These are phyloP conservation scores for Amphimallon solstitiale DNA, from an alignment of 2,888 invertebrate genomes.

Conservation along the genomic window DNA sequence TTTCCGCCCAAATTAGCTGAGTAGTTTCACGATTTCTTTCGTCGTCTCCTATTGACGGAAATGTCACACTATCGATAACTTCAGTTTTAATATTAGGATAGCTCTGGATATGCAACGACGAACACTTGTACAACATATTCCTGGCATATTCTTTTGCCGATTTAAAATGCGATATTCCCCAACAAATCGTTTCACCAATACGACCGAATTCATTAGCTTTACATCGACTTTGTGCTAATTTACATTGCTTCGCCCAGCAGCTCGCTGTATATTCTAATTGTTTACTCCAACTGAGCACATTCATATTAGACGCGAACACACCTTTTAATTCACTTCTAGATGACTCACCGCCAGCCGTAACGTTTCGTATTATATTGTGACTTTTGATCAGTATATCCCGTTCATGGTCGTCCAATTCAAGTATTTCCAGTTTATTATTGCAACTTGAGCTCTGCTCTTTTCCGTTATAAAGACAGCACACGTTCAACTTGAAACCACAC, in stretches of 20 bases:
- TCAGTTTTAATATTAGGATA: neutral
- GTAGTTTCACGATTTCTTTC: constrained; percentile 11
- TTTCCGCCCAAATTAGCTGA: constrained; percentile 10
- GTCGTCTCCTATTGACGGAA: neutral
- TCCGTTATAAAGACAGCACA: neutral
- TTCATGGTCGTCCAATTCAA: neutral
- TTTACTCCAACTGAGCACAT: constrained; percentile 12
- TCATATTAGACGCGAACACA: constrained; percentile 7
- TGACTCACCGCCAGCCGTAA: neutral
- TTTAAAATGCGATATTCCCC: neutral
- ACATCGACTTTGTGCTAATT: constrained; percentile 13
- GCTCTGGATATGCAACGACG: neutral
- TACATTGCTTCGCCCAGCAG: constrained; percentile 18
- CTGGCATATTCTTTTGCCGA: too few relatives aligned
- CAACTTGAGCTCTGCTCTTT: neutral
- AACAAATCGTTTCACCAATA: constrained; percentile 6
- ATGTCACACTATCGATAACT: neutral
- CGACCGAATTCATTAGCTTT: neutral
- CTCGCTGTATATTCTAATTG: constrained; percentile 3
- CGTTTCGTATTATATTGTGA: neutral
- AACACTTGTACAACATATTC: neutral
- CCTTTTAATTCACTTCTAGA: neutral
- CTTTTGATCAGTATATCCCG: neutral
- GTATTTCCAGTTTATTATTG: neutral
- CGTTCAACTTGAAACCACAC: neutral